Conservation (phyloP, 2,113 vertebrate genomes). For the Xenus cinereus region DNA sequence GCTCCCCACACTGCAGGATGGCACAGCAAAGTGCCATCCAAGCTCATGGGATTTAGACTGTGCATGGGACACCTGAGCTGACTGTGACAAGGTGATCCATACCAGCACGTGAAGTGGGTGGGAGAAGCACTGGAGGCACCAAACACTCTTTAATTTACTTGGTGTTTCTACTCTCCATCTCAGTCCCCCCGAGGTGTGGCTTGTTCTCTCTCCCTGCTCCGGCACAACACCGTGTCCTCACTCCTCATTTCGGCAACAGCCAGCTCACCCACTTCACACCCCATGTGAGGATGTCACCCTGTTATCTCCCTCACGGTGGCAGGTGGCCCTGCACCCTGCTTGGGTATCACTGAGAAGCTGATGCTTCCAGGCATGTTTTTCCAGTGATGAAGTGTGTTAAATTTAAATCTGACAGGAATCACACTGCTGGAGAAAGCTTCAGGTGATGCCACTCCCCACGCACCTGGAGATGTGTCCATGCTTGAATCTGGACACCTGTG, state of each 20-base stretch:
- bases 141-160: neutral
- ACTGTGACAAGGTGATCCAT: rapidly evolving
- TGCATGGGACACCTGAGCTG: neutral
- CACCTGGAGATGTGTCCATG: neutral
- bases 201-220: neutral
- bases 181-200: neutral
- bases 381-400: neutral
- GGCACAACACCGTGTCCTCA: neutral
- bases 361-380: neutral
- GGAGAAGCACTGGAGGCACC: neutral
- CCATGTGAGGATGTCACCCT: rapidly evolving
- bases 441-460: neutral
- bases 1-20: neutral
- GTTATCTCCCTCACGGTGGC: neutral
- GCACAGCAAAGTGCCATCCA: neutral
- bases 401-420: neutral
- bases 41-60: neutral
- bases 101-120: rapidly evolving
- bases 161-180: neutral
- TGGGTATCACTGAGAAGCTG: rapidly evolving
- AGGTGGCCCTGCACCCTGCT: neutral
- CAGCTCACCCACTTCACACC: neutral
- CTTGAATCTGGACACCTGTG: neutral
- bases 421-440: neutral
- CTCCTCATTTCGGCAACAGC: neutral